Conservation (phyloP, 2,888 invertebrate species). For the Autographa pulchrina region DNA sequence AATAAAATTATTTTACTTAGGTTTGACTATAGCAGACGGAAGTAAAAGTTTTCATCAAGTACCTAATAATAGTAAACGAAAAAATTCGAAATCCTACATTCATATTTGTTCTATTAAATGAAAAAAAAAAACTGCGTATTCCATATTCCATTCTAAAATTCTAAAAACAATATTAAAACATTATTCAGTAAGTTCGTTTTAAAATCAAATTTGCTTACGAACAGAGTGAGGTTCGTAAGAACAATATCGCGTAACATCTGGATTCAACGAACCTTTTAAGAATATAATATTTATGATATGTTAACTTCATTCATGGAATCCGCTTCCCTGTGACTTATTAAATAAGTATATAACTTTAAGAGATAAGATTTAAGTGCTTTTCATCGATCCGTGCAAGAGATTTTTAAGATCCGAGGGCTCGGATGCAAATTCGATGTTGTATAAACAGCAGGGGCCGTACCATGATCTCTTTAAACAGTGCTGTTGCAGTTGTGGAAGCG, state of each 20-base stretch:
- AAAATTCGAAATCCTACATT: too few relatives aligned
- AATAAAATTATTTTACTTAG: too few relatives aligned
- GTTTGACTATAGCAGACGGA: too few relatives aligned
- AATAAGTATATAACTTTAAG: background rate
- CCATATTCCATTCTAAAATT: background rate
- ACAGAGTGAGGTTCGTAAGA: background rate
- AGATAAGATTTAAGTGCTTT: background rate
- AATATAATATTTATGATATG: conserved; percentile 10
- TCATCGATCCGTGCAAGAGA: background rate
- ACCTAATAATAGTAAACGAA: too few relatives aligned
- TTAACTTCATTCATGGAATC: conserved; percentile 5
- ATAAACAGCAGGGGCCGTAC: too few relatives aligned
- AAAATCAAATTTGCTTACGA: background rate
- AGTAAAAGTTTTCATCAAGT: too few relatives aligned
- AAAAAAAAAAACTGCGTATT: too few relatives aligned
- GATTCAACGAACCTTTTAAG: background rate
- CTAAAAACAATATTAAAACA: background rate
- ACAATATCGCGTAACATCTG: background rate
- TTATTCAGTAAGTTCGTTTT: background rate
- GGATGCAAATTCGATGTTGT: background rate
- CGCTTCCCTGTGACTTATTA: background rate
- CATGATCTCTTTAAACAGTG: too few relatives aligned
- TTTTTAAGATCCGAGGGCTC: background rate
- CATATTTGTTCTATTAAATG: too few relatives aligned
- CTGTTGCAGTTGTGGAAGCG: too few relatives aligned